Evolutionary conservation across 2,113 vertebrate species (phyloP), one percentile per base, ranked within the genome.

Genomic region (Aramus guarauna): DNA sequence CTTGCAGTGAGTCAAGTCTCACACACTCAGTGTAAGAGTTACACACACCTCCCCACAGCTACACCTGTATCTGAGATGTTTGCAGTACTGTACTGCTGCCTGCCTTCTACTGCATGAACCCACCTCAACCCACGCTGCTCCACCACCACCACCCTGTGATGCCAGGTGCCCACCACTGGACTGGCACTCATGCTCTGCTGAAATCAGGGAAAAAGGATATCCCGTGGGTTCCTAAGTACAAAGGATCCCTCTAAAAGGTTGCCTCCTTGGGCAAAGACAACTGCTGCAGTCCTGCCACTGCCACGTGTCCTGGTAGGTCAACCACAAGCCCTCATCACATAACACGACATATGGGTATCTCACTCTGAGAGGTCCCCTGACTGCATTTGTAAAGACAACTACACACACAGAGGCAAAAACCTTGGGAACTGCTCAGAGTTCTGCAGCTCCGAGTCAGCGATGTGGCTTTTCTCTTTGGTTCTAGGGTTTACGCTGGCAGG

Each of bases 1-100:
- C 68, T 8, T 12, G 37, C 36, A 86, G 37, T 0, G 0, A 76
- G 41, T 19, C 45, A 18, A 15, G 6, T 24, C 58, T 45, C 21
- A 2, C 1, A 48, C 11, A 17, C 8, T 15, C 43, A 11, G 1
- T 7, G 9, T 8, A 19, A 22, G 36, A 58, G 15, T 50, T 20
- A 41, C 39, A 76, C 21, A 55, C 4, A 12, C 9, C n/a, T 79
- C 37, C 29, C n/a, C 88, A 43, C 32, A 78, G 82, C 56, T 62
- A 32, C 77, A 29, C 36, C 7, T 36, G 10, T 10, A 32, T 18
- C 66, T 50, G 6, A 39, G 26, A 17, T 1, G 1, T 23, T 0
- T 52, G 47, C 53, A 71, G 9, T 8, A 26, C 32, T 21, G 43
- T 30, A 20, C 48, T 12, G 26, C 29, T 66, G 63, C 75, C 76